phyloP scores from a whole-genome alignment of 2,113 vertebrate genomes.

The Talpa occidentalis region DNA sequence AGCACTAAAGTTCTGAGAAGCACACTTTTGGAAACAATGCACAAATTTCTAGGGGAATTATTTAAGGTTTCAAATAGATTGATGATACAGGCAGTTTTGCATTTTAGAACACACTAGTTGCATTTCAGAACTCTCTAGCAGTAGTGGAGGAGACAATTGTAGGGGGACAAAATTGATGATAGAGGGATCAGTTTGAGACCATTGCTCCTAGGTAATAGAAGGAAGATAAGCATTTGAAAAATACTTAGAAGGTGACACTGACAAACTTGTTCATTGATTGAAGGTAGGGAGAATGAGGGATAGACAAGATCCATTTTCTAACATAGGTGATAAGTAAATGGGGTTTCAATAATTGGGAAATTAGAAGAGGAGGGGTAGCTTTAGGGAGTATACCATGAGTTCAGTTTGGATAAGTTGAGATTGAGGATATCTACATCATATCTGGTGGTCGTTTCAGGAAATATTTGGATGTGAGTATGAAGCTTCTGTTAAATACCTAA shows the following conservation, averaged over 20 bases:
- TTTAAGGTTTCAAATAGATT: not conserved
- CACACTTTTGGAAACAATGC: not conserved
- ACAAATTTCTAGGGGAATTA: not conserved
- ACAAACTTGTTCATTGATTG: not conserved
- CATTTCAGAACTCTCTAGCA: constrained; percentile 22
- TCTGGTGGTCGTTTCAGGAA: not conserved
- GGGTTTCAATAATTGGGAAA: not conserved
- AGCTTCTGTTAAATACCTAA: constrained; percentile 12
- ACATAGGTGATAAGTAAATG: not conserved
- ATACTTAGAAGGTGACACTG: not conserved
- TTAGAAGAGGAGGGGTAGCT: not conserved
- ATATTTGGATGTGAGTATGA: not conserved
- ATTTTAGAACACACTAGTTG: not conserved
- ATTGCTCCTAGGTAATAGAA: not conserved
- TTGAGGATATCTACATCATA: not conserved
- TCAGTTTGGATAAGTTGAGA: not conserved
- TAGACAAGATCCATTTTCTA: constrained; percentile 7
- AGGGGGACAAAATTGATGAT: not conserved
- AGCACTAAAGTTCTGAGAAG: not conserved
- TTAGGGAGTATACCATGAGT: not conserved
- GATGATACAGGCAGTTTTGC: not conserved
- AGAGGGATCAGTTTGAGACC: not conserved
- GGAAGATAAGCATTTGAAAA: not conserved
- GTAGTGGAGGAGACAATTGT: not conserved
- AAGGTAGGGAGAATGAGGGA: not conserved